Percentiles rank a stretch among this genome's conserved stretches.
phyloP scores from a whole-genome alignment of 1,140 invertebrate species.

The Littorina saxatilis region DNA sequence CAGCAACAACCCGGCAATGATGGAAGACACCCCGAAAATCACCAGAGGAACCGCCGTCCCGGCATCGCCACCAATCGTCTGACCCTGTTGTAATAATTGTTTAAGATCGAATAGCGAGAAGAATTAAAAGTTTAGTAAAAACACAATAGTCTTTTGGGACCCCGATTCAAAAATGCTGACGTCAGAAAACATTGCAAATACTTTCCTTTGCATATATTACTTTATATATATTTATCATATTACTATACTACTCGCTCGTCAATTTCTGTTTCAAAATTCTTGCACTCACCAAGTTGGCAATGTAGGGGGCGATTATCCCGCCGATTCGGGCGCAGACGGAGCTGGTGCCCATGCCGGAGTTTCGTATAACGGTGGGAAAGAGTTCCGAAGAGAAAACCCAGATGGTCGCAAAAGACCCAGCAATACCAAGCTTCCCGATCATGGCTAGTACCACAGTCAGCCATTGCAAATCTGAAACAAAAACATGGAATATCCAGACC shows the following conservation, averaged over 20 bases:
- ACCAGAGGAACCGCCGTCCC: conserved; percentile 77
- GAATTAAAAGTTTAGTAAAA: too few relatives aligned
- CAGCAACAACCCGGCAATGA: conserved; percentile 76
- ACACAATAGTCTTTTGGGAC: too few relatives aligned
- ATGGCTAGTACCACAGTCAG: conserved; percentile 54
- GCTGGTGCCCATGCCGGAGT: conserved; percentile 87
- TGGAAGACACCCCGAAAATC: conserved; percentile 78
- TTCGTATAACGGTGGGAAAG: conserved; percentile 90
- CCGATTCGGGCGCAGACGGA: conserved; percentile 87
- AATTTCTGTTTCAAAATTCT: too few relatives aligned
- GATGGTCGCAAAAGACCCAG: conserved; percentile 79
- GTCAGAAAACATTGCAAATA: too few relatives aligned
- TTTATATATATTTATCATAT: too few relatives aligned
- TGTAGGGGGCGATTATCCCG: conserved; percentile 83
- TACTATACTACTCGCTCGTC: too few relatives aligned
- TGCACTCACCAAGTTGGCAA: conserved; percentile 66
- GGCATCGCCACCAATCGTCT: background rate
- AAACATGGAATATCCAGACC: too few relatives aligned
- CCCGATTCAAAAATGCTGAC: too few relatives aligned
- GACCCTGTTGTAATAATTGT: too few relatives aligned
- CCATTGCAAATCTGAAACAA: conserved; percentile 48
- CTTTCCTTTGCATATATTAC: too few relatives aligned
- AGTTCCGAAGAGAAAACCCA: conserved; percentile 90
- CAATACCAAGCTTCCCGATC: conserved; percentile 57
- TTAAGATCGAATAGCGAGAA: too few relatives aligned